phyloP scores from a whole-genome alignment of 2,797 vertebrate genomes.

The Myotis findleyi region DNA sequence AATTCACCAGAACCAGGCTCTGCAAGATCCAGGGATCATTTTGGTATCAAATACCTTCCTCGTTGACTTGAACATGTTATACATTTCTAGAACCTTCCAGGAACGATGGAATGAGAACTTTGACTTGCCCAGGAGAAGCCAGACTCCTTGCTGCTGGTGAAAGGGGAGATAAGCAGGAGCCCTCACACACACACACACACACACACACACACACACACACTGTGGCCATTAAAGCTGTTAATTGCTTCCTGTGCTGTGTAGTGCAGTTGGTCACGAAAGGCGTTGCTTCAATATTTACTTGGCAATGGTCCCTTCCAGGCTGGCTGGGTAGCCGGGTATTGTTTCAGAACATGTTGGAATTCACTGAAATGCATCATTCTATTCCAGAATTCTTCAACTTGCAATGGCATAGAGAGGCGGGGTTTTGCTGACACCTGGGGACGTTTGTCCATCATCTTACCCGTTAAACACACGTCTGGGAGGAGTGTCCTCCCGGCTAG shows the following conservation, averaged over 20 bases:
- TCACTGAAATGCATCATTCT: neutral
- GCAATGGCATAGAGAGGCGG: accelerated
- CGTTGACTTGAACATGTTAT: neutral
- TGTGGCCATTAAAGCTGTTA: neutral
- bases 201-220: no score
- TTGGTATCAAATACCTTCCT: neutral
- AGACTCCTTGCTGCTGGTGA: neutral
- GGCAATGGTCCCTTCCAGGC: neutral
- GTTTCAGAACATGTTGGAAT: no score
- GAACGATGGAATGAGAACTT: neutral
- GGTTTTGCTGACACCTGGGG: neutral
- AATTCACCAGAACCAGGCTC: neutral
- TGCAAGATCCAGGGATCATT: neutral
- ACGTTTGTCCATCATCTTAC: accelerated
- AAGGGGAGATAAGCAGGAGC: neutral
- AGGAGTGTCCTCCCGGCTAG: neutral
- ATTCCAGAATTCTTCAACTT: neutral
- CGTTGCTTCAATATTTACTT: accelerated
- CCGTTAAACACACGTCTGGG: neutral
- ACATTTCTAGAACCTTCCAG: neutral
- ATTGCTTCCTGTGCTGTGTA: accelerated
- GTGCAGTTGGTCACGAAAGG: neutral
- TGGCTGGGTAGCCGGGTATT: no score
- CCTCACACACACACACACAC: no score
- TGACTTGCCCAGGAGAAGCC: neutral